Evolutionary conservation across 2,888 invertebrate species (phyloP), one percentile per base, ranked within the genome.

Genomic region (Lithophane semibrunnea): DNA sequence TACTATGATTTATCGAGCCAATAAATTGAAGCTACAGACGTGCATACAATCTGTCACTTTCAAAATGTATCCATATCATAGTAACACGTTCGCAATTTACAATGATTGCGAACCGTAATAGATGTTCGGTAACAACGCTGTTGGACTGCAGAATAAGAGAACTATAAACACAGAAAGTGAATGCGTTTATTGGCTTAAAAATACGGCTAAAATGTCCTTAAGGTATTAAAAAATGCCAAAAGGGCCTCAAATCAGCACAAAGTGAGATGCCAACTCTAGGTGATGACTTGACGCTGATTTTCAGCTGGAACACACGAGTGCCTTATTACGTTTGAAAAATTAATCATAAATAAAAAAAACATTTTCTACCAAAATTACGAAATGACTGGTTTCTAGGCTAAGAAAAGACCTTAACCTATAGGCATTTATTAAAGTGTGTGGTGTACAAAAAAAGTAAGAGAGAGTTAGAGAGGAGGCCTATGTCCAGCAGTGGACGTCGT

Each of bases 81-180:
- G 8, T 44, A 63, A 66, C 69, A 69, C 58, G 76, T 66, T n/a
- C 8, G 58, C 81, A 64, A 85, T 85, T 85, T 76, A 76, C 66
- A 49, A 76, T 84, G 44, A 83, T 83, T 83, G 67, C 76, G 24
- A 49, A n/a, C 58, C 21, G 54, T 80, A 73, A 80, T 83, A 37
- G 60, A n/a, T 80, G 61, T 80, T 65, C 73, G 52, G 76, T 83
- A 75, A 84, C 63, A 24, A 52, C n/a, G 2, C 7, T 29, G 12
- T 61, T 29, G 12, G 24, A 52, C n/a, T 42, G 3, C 44, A 21
- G 29, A 63, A 69, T 44, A 54, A 42, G 7, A 16, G n/a, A 42
- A 58, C n/a, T 37, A 1, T 42, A 21, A 12, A n/a, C 21, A 8
- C 0, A 52, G 9, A 52, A 21, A 52, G 8, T 52, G 18, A 21